phyloP scores from a whole-genome alignment of 2,888 invertebrate species.

The Pandemis corylana region DNA sequence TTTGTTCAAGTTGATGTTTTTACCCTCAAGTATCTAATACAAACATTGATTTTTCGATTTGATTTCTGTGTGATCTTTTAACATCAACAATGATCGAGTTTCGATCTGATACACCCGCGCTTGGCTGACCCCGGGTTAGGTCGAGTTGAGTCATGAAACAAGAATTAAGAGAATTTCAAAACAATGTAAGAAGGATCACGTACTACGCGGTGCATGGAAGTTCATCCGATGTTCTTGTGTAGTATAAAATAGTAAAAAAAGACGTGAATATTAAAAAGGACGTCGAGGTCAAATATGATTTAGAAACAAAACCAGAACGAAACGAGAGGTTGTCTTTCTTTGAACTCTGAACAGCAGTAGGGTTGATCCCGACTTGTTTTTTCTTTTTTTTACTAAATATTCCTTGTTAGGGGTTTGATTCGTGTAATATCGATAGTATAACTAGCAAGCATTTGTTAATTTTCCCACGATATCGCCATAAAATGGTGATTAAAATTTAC shows the following conservation, averaged over 20 bases:
- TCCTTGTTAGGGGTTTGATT: neutral
- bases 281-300: constrained; percentile 30
- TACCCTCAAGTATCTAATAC: neutral
- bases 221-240: constrained; percentile 43
- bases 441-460: neutral
- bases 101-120: constrained; percentile 63
- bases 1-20: no score
- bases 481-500: constrained; percentile 12
- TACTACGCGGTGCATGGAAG: constrained; percentile 39
- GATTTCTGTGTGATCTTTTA: constrained; percentile 53
- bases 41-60: constrained; percentile 47
- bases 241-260: constrained; percentile 42
- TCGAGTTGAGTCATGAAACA: constrained; percentile 72
- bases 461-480: constrained; percentile 10
- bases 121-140: constrained; percentile 64
- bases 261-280: constrained; percentile 7
- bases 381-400: neutral
- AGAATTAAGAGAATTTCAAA: constrained; percentile 68
- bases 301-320: constrained; percentile 5
- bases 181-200: constrained; percentile 56
- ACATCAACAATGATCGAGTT: constrained; percentile 66
- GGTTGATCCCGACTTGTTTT: neutral
- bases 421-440: neutral
- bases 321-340: neutral
- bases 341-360: neutral